phyloP scores from a whole-genome alignment of 2,888 invertebrate genomes.

The Antitype chi region DNA sequence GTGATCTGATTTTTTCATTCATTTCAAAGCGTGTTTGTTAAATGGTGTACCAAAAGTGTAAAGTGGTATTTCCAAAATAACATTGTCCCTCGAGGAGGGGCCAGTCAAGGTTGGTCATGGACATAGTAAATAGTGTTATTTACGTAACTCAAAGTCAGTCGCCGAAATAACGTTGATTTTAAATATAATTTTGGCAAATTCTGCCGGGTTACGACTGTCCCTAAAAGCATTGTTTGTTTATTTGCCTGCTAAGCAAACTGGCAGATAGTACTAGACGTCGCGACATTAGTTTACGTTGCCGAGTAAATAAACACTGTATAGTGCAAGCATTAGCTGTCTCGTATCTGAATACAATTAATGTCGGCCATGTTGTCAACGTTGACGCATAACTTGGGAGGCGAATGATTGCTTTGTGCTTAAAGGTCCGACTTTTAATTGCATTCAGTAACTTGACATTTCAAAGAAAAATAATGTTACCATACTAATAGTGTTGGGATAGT shows the following conservation, averaged over 20 bases:
- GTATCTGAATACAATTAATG: constrained; percentile 51
- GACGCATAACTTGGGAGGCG: constrained; percentile 7
- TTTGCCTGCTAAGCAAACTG: constrained; percentile 26
- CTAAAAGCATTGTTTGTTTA: constrained; percentile 27
- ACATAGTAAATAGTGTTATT: not conserved
- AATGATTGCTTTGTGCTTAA: constrained; percentile 15
- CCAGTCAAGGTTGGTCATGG: not conserved
- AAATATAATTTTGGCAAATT: not conserved
- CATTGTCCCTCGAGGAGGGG: too few relatives aligned
- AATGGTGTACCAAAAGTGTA: not conserved
- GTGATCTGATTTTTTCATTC: constrained; percentile 60
- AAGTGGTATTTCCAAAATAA: not conserved
- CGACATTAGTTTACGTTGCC: constrained; percentile 21
- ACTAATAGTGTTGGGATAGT: too few relatives aligned
- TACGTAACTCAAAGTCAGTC: not conserved
- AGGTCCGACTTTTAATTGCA: not conserved
- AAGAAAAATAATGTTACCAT: too few relatives aligned
- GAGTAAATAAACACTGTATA: constrained; percentile 49
- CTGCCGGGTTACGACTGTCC: too few relatives aligned
- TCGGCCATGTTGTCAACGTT: constrained; percentile 45
- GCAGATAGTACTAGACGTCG: constrained; percentile 2
- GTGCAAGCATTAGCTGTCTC: constrained; percentile 45
- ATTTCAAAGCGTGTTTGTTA: constrained; percentile 5
- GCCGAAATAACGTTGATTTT: not conserved
- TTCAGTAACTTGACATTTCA: too few relatives aligned